phyloP scores from a whole-genome alignment of 2,113 vertebrate genomes.

The Hippolais icterina region DNA sequence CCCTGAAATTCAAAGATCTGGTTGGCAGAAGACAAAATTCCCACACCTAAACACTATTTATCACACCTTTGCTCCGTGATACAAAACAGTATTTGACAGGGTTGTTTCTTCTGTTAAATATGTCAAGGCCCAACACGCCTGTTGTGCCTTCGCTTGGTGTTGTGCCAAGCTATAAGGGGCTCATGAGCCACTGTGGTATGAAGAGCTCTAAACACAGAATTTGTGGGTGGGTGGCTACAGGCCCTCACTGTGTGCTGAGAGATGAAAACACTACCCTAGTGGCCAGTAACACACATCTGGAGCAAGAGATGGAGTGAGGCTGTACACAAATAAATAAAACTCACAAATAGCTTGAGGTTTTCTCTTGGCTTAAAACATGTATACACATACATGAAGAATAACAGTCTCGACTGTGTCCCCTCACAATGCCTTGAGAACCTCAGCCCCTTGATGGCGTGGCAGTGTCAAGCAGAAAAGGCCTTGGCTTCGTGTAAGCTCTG shows the following conservation, averaged over 20 bases:
- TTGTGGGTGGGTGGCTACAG: neutral
- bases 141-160: rapidly evolving
- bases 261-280: neutral
- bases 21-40: neutral
- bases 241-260: neutral
- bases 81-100: neutral
- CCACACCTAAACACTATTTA: neutral
- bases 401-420: rapidly evolving
- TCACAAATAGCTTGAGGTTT: neutral
- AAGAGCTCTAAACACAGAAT: neutral
- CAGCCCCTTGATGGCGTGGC: neutral
- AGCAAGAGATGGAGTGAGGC: neutral
- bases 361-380: neutral
- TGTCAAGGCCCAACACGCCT: neutral
- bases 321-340: neutral
- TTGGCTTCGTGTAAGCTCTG: neutral
- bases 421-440: neutral
- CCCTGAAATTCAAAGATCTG: neutral
- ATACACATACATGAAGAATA: neutral
- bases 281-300: neutral
- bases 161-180: neutral
- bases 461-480: neutral
- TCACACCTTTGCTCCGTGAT: neutral
- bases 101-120: neutral
- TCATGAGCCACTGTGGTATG: rapidly evolving